Evolutionary conservation across 1,140 invertebrate genomes (phyloP), one percentile per base, ranked within the genome.

Genomic region (Drosophila lowei): DNA sequence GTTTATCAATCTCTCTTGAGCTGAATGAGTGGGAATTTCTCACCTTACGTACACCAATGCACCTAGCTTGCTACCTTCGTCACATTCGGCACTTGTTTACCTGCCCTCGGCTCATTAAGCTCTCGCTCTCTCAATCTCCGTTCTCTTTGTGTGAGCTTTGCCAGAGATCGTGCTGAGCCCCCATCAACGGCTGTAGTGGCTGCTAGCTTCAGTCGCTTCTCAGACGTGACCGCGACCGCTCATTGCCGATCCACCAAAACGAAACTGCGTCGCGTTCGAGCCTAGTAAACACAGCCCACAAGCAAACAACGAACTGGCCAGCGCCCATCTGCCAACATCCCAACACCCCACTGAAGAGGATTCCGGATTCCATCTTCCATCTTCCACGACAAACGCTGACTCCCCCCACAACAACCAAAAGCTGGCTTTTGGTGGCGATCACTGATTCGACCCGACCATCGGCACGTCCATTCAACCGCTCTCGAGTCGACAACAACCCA

Each of bases 391-490:
- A 38, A 38, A 38, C 34, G 11, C 34, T 11, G 34, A 38, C 8
- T 57, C 16, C 6, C 16, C 21, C 16, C 30, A 13, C 43, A 57
- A n/a, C 18, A 15, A 30, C 41, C 18, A 42, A 41, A 41, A 54
- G 43, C 11, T 38, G 34, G 34, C 11, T 38, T 38, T 38, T 38
- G 11, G 34, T 38, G 34, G 34, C 34, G 11, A 38, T 38, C 34
- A 9, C 34, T 28, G 18, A 41, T 48, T 7, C 49, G 53, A 34
- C 30, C 67, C 78, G 72, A 79, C 57, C 72, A 77, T 65, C 55
- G 65, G 38, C 52, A 84, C 79, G 80, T 76, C 72, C 76, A 85
- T 77, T 85, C 72, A 85, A 77, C 81, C 68, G 68, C 65, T 67
- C 49, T 57, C 73, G 21, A 8, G 43, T 18, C 30, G 7, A 30